Percentiles rank a stretch among this genome's conserved stretches.
Conservation (phyloP, 2,113 vertebrate genomes). For the Phalacrocorax carbo region DNA sequence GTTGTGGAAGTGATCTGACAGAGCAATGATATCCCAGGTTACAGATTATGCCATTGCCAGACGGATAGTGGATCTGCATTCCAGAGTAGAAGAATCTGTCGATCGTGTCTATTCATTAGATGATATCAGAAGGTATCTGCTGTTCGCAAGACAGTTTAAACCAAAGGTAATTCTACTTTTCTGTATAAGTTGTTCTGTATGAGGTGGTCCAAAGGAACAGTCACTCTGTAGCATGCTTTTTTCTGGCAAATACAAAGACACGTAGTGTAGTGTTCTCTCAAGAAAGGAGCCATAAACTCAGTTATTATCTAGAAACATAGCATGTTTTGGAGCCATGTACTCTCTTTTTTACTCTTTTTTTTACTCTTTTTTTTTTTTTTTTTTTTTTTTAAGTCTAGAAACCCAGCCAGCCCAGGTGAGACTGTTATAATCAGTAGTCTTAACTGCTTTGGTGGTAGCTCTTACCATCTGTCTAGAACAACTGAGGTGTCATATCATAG, state of each 20-base stretch:
- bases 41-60: slow-evolving; percentile 97
- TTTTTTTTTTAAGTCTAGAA: background rate
- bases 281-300: background rate
- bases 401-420: background rate
- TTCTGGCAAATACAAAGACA: background rate
- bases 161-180: slow-evolving; percentile 84
- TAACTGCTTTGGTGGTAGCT: background rate
- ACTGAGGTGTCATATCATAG: background rate
- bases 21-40: slow-evolving; percentile 76
- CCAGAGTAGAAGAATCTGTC: slow-evolving; percentile 89
- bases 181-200: background rate
- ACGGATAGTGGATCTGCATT: slow-evolving; percentile 95
- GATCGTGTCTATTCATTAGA: slow-evolving; percentile 93
- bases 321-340: background rate
- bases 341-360: background rate
- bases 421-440: background rate
- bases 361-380: background rate
- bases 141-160: slow-evolving; percentile 97
- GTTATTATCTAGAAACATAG: background rate
- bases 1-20: background rate
- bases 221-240: background rate
- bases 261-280: background rate
- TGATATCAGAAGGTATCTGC: slow-evolving; percentile 94
- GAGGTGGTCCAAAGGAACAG: background rate
- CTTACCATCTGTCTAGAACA: background rate